Evolutionary conservation across 2,113 vertebrate species (phyloP), one percentile per base, ranked within the genome.

Genomic region (Chloropsis hardwickii): DNA sequence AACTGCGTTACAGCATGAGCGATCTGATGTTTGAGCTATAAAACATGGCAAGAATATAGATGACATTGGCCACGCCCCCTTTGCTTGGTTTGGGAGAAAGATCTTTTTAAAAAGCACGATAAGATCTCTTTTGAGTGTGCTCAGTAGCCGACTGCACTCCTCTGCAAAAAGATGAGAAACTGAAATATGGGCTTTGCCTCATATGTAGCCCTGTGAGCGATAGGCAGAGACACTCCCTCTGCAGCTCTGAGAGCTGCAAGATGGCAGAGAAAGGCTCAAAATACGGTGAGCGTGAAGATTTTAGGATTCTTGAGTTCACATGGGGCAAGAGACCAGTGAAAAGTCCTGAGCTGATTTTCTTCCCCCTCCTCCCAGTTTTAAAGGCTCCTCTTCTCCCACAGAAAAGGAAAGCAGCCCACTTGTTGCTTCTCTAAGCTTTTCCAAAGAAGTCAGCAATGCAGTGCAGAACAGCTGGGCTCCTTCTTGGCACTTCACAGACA

Each of bases 391-490:
- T 81, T 81, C 87, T 83, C 47, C 31, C 19, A 6, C 37, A 57
- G 60, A 66, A 88, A 77, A 77, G 7, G 40, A 89, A 72, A n/a
- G 53, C 70, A 81, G 50, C 40, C 29, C 23, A 40, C 82, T 93
- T 97, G 90, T 81, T 92, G 58, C 92, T 92, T 92, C 88, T 81
- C 24, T 42, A n/a, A 74, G 60, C 60, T 86, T 84, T 92, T 82
- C 44, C 60, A 89, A 87, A 92, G 73, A 94, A 81, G 81, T 92
- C 56, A 94, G 89, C 69, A 81, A 56, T 42, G 69, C 71, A 91
- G 86, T 56, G 60, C 57, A 76, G 86, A 97, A 95, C 95, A 95
- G 96, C 96, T 97, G 96, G 93, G 57, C 86, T 96, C 31, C 73
- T 84, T 97, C 95, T 91, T 92, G 81, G 64, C 91, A 78, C 86